Evolutionary conservation across 2,888 invertebrate species (phyloP), one percentile per base, ranked within the genome.

Genomic region (Pyrgus malvae): DNA sequence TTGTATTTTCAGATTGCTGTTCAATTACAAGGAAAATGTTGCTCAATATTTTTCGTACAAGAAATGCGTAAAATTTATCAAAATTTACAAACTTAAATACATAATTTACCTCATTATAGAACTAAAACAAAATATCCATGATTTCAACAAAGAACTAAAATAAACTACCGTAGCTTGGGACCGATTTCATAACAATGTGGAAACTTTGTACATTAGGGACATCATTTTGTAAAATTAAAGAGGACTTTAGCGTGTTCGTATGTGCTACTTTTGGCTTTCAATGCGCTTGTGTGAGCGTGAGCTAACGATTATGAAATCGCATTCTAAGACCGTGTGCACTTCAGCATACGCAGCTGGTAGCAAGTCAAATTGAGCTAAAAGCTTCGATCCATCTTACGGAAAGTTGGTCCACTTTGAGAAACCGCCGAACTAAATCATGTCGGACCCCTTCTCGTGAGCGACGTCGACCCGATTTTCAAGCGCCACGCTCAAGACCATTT

Each of bases 381-480:
- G 85, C 84, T 75, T 81, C 83, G 77, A 84, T 84, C 82, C 81
- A 82, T 86, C 83, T 85, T 81, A 74, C 68, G 68, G 68, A 72
- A 80, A 81, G 78, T 81, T 79, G 70, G 81, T 81, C 77, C 78
- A 83, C 79, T 83, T 79, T 76, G 76, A 79, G 77, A 77, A 80
- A 66, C 45, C 45, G 16, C 74, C 74, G 76, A 79, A 78, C 78
- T 82, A 80, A 58, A 85, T 80, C 78, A 78, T 70, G 69, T 69
- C 65, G 70, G 69, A 29, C 68, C 66, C 68, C 64, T 69, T 70
- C 61, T 74, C 70, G 59, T 66, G 68, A 75, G 72, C 48, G 16
- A 70, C 70, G 70, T 68, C 83, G 80, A 84, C 82, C 83, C 78
- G 78, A 80, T 78, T 80, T 73, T 74, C 69, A 73, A 78, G 68